Evolutionary conservation across 1,140 invertebrate species (phyloP).

Genomic region (Pygmarrhopalites habei): DNA sequence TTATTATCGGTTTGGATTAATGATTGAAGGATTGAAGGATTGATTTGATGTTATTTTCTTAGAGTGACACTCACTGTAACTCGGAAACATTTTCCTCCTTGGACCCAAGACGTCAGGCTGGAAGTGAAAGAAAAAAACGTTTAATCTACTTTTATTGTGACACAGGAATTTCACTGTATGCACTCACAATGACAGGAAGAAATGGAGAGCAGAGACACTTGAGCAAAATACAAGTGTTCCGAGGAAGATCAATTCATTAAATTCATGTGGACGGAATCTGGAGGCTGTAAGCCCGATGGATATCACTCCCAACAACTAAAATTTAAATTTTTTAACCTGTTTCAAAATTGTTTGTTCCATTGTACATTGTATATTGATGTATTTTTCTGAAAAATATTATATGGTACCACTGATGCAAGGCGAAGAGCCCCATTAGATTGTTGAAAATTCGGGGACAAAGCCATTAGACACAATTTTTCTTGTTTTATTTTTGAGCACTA

Average conservation of each 20-base stretch:
- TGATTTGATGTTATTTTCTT: no score
- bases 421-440: no score
- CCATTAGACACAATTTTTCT: no score
- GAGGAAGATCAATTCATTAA: background rate
- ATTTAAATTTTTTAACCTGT: background rate
- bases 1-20: background rate
- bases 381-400: no score
- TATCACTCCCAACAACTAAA: background rate
- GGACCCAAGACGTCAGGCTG: background rate
- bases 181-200: background rate
- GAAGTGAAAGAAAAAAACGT: no score
- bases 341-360: no score
- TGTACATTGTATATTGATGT: no score
- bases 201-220: background rate
- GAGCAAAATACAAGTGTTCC: background rate
- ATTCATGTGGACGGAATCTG: background rate
- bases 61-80: constrained; percentile 9
- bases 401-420: no score
- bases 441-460: no score
- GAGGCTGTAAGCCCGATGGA: background rate
- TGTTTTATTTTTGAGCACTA: no score
- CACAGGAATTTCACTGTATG: no score
- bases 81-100: constrained; percentile 2
- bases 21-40: background rate
- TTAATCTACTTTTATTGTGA: no score